Evolutionary conservation across 2,113 vertebrate species (phyloP).

Genomic region (Daboia siamensis): DNA sequence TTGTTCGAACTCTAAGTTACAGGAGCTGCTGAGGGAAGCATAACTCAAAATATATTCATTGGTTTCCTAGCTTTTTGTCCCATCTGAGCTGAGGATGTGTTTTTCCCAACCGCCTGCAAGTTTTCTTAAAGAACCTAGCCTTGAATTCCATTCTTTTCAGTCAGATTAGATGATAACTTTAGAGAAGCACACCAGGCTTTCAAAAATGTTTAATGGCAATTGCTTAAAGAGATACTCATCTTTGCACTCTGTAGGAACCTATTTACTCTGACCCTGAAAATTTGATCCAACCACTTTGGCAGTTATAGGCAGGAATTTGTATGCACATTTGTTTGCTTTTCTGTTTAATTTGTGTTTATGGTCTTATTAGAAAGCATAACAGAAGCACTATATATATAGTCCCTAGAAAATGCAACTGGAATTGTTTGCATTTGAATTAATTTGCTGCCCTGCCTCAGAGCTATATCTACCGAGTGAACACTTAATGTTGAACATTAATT

Average conservation of each 20-base stretch:
- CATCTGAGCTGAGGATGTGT: not conserved
- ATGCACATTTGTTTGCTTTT: constrained; percentile 60
- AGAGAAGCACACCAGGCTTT: not conserved
- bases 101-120: constrained; percentile 20
- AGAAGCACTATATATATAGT: constrained; percentile 39
- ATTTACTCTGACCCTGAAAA: constrained; percentile 49
- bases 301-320: constrained; percentile 48
- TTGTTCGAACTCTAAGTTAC: not conserved
- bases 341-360: constrained; percentile 66
- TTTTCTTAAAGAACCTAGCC: not conserved
- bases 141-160: constrained; percentile 35
- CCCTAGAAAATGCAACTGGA: constrained; percentile 55
- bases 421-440: constrained; percentile 61
- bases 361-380: constrained; percentile 51
- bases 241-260: constrained; percentile 19
- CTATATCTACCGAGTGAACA: constrained; percentile 51
- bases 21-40: not conserved
- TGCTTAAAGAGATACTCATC: constrained; percentile 10
- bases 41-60: constrained; percentile 17
- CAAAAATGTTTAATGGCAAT: not conserved
- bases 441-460: constrained; percentile 44
- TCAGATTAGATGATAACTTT: constrained; percentile 28
- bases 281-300: constrained; percentile 37
- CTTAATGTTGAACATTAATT: constrained; percentile 64
- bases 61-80: constrained; percentile 2